A percentile compares a stretch with the other conserved stretches of the same genome.
phyloP scores from a whole-genome alignment of 2,888 invertebrate species.

The Lamellibrachia columna region DNA sequence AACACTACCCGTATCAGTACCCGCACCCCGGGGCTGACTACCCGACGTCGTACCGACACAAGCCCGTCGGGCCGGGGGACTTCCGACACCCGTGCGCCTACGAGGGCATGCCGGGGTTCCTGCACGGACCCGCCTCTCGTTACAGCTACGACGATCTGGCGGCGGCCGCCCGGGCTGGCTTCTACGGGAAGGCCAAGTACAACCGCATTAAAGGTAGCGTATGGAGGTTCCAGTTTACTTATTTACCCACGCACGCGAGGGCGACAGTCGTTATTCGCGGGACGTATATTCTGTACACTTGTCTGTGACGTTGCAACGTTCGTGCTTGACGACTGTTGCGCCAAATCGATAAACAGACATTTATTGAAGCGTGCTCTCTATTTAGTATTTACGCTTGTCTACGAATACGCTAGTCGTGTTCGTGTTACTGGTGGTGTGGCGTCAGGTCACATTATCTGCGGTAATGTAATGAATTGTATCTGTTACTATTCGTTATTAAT shows the following conservation, averaged over 20 bases:
- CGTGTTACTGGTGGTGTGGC: background rate
- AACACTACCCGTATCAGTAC: background rate
- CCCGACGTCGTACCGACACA: background rate
- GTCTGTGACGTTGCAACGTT: background rate
- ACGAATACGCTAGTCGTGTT: background rate
- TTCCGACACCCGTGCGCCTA: background rate
- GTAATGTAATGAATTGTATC: background rate
- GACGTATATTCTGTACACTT: background rate
- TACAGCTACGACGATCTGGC: background rate
- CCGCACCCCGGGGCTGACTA: background rate
- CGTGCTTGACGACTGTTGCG: background rate
- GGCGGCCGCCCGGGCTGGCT: background rate
- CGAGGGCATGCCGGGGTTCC: background rate
- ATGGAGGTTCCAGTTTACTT: background rate
- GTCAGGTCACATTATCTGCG: background rate
- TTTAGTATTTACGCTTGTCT: background rate
- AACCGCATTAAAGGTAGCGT: background rate
- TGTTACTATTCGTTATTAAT: background rate
- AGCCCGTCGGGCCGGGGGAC: background rate
- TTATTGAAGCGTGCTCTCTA: background rate
- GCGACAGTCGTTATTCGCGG: background rate
- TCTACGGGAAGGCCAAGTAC: background rate
- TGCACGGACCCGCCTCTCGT: background rate
- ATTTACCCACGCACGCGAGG: background rate
- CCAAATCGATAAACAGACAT: background rate